Base-by-base conservation (phyloP, 2,113 vertebrate genomes). In the Mungos mungo region DNA sequence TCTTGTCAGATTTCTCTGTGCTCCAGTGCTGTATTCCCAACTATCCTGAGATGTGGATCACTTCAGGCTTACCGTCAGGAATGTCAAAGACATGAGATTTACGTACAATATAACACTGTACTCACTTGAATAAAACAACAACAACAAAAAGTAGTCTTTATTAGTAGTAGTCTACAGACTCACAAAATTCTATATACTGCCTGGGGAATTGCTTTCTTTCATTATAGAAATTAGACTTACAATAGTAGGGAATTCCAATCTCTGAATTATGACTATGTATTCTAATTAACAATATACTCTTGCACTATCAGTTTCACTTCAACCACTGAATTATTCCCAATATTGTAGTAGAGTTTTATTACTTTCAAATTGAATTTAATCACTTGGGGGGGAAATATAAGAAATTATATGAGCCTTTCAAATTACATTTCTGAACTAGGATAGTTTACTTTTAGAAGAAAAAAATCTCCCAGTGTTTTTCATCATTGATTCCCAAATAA, bases 261-360 rank as follows among this genome's bases (percentile, higher is more conserved):
- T 97, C 83, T 96, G 95, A 95, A 93, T 95, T 97, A 97, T 72
- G 95, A 92, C 80, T 93, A 14, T 95, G 69, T 96, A 87, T 93
- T 98, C 93, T 98, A 98, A 98, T 98, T 98, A 98, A 97, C 98
- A 98, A 85, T 76, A 96, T 93, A 94, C 94, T 68, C 38, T n/a
- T 88, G 47, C 31, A 95, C 81, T 92, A 96, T 87, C 95, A 96
- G 81, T 94, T 97, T 97, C 87, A 86, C 83, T 96, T 96, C 97
- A 96, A 96, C 66, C 45, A 96, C 77, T 96, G 88, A 97, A 96
- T 96, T 96, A 97, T 68, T 97, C 98, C 97, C 97, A 94, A 88
- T 95, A 97, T 88, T 94, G 63, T 71, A 97, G 77, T 96, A 97
- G n/a, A 97, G 84, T 97, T 95, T 97, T 97, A 98, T 97, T 96